Percentiles rank a stretch among this genome's conserved stretches.
These are phyloP conservation scores for Bicyclus anynana DNA, from an alignment of 1,140 invertebrate genomes.

Conservation along the genomic window DNA sequence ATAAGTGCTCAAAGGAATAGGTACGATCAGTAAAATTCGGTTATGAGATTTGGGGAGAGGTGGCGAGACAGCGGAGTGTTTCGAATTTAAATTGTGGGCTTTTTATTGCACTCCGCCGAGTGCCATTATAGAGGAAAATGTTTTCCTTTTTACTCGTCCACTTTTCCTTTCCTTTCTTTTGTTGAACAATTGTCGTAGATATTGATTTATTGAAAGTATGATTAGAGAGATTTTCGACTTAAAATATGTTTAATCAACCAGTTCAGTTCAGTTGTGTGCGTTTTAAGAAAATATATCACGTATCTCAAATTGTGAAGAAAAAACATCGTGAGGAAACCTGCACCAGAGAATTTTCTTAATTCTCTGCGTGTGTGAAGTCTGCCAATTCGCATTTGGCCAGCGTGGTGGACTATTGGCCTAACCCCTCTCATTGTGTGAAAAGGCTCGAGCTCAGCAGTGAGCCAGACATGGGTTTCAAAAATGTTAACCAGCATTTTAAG, in stretches of 20 bases:
- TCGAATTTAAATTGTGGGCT: constrained; percentile 28
- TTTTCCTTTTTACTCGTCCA: background rate
- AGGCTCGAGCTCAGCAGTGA: too few species aligned
- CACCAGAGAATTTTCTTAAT: too few species aligned
- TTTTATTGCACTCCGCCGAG: constrained; percentile 13
- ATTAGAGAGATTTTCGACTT: background rate
- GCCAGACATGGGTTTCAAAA: too few species aligned
- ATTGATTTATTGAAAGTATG: background rate
- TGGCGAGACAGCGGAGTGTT: constrained; percentile 21
- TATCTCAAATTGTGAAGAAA: too few species aligned
- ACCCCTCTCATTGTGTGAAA: too few species aligned
- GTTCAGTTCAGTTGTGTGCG: too few species aligned
- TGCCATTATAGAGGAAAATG: constrained; percentile 6
- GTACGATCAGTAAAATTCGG: constrained; percentile 36
- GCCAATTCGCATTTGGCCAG: too few species aligned
- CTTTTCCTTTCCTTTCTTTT: background rate
- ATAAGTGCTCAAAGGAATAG: constrained; percentile 37
- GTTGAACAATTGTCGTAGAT: background rate
- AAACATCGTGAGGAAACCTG: too few species aligned
- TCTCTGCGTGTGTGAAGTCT: too few species aligned
- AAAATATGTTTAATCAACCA: background rate
- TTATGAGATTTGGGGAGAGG: constrained; percentile 31
- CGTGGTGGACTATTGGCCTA: too few species aligned
- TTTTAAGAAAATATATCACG: too few species aligned
- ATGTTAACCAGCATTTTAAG: too few species aligned